Base-by-base conservation (phyloP, 2,888 invertebrate genomes). In the Dynastes maya region DNA sequence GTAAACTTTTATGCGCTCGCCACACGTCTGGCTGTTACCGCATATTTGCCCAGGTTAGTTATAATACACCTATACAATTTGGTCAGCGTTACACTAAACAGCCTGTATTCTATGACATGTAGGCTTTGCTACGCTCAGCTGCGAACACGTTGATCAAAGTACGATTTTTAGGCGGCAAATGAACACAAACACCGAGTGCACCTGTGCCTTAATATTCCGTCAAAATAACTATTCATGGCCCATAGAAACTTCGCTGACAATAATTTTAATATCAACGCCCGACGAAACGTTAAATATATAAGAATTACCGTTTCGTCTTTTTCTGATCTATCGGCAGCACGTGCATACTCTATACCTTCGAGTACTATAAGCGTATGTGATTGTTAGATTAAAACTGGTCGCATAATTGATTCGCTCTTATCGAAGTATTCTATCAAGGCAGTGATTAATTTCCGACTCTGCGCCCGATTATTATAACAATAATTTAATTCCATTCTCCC, bases 401-500 rank as follows among this genome's bases (percentile, higher is more conserved):
- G 65, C 63, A 78, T 78, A 78, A 78, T 78, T 78, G 78, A 78
- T 78, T 78, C 65, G 72, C 64, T 63, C 64, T 72, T 78, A 78
- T 78, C 78, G 65, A 74, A 55, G 29, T 55, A 74, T 77, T 74
- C 72, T 55, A 78, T 78, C 78, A 53, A 65, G 72, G 63, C 72
- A 65, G 72, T 74, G 72, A 78, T 78, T 78, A 78, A 78, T 78
- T 78, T 71, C 61, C 64, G 27, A 72, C 72, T 61, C 27, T 49
- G 49, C 61, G 72, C 45, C 72, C 61, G 61, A 74, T 74, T 74
- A 74, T 63, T 74, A 74, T 74, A 74, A 55, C 53, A 71, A 40
- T 74, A 74, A 74, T 63, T 74, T 74, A 74, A 63, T 74, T 61
- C 72, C 72, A 74, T 61, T 74, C 72, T 63, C 11, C 45, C 13